These are phyloP conservation scores for Paracyclopina nana DNA, from an alignment of 1,140 invertebrate genomes.

Conservation along the genomic window DNA sequence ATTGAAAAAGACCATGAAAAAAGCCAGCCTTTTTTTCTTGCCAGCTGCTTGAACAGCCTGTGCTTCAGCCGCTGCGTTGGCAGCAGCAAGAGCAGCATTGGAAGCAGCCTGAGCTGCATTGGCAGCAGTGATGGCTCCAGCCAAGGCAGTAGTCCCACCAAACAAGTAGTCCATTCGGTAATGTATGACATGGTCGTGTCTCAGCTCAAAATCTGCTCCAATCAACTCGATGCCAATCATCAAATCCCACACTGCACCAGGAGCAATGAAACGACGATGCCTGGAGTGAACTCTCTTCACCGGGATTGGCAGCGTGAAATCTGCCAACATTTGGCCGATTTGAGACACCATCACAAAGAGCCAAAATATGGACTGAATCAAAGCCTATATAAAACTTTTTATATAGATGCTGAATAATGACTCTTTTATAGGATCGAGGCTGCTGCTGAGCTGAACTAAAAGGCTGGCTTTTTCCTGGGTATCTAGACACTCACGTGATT, in stretches of 20 bases:
- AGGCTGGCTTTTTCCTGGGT: too few species aligned
- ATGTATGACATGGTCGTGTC: neutral
- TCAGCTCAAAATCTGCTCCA: neutral
- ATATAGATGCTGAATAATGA: too few species aligned
- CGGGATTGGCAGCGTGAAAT: too few species aligned
- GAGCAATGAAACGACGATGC: slow-evolving; percentile 4
- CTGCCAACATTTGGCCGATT: too few species aligned
- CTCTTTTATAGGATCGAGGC: too few species aligned
- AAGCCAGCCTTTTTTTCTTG: neutral
- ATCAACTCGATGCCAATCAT: neutral
- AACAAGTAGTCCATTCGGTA: slow-evolving; percentile 8
- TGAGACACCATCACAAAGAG: too few species aligned
- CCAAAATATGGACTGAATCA: too few species aligned
- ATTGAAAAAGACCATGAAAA: too few species aligned
- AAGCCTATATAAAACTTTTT: too few species aligned
- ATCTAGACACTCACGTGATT: too few species aligned
- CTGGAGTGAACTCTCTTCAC: slow-evolving; percentile 12
- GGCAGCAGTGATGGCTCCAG: neutral
- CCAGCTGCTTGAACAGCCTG: too few species aligned
- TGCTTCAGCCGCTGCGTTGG: neutral
- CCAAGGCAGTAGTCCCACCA: neutral
- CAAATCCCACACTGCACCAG: slow-evolving; percentile 7
- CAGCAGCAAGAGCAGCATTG: neutral
- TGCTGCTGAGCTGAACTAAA: too few species aligned
- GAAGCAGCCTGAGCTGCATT: neutral